Conservation (phyloP, 2,888 invertebrate genomes). For the Stenolophus ochropezus region DNA sequence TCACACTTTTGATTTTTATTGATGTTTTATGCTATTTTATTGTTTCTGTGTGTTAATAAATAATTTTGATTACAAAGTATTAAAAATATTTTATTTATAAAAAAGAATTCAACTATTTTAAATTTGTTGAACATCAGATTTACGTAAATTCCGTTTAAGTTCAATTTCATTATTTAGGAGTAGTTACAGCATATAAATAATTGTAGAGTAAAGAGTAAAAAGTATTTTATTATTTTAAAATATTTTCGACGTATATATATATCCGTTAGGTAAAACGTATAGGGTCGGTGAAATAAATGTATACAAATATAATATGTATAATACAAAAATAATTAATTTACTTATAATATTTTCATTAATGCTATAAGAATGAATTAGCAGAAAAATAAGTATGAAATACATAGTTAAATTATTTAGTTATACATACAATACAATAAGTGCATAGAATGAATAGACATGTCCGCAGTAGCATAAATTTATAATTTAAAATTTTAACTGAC, state of each 20-base stretch:
- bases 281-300: slow-evolving; percentile 25
- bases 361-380: slow-evolving; percentile 1
- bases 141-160: no score
- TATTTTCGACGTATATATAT: slow-evolving; percentile 21
- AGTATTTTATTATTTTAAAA: slow-evolving; percentile 36
- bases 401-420: slow-evolving; percentile 25
- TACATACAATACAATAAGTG: slow-evolving; percentile 21
- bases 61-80: not conserved
- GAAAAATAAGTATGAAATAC: slow-evolving; percentile 25
- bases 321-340: slow-evolving; percentile 45
- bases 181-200: not conserved
- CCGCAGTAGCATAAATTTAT: not conserved
- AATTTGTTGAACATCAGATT: no score
- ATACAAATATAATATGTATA: slow-evolving; percentile 37
- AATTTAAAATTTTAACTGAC: slow-evolving; percentile 35
- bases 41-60: not conserved
- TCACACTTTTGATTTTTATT: no score
- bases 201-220: slow-evolving; percentile 17
- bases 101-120: no score
- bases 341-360: not conserved
- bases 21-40: not conserved
- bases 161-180: not conserved
- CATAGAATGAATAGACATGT: slow-evolving; percentile 33
- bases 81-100: not conserved
- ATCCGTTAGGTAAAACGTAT: slow-evolving; percentile 15